These are phyloP conservation scores for Oreocharis arfaki DNA, from an alignment of 2,113 vertebrate genomes.

Conservation along the genomic window DNA sequence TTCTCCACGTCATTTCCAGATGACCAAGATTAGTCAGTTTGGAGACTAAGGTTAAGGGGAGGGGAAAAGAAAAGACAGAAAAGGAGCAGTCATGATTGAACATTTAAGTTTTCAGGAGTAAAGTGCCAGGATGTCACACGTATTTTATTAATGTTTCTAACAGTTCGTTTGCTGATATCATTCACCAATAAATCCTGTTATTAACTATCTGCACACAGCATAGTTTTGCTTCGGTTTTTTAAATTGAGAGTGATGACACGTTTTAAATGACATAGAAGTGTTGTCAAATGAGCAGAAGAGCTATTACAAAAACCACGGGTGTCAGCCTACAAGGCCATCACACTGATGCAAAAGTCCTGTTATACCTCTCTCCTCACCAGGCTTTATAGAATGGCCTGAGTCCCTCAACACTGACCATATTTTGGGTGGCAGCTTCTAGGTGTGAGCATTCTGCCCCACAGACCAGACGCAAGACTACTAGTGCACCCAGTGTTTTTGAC, in stretches of 20 bases:
- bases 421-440: neutral
- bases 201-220: neutral
- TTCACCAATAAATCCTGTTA: neutral
- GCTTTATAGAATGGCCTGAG: fast-evolving
- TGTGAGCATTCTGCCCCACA: neutral
- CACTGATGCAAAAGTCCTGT: fast-evolving
- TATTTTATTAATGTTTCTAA: neutral
- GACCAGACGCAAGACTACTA: neutral
- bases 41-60: constrained; percentile 66
- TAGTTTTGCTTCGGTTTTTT: neutral
- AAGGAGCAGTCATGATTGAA: neutral
- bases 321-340: neutral
- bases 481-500: fast-evolving
- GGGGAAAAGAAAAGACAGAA: neutral
- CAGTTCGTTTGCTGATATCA: neutral
- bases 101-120: neutral
- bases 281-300: neutral
- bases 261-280: neutral
- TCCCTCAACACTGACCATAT: no score
- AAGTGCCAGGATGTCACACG: neutral
- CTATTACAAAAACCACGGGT: neutral
- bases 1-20: constrained; percentile 76
- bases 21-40: constrained; percentile 75
- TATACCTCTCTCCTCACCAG: neutral
- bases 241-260: neutral